A percentile compares a stretch with the other conserved stretches of the same genome.
Conservation (phyloP, 1,140 invertebrate genomes). For the Dendrolimus kikuchii region DNA sequence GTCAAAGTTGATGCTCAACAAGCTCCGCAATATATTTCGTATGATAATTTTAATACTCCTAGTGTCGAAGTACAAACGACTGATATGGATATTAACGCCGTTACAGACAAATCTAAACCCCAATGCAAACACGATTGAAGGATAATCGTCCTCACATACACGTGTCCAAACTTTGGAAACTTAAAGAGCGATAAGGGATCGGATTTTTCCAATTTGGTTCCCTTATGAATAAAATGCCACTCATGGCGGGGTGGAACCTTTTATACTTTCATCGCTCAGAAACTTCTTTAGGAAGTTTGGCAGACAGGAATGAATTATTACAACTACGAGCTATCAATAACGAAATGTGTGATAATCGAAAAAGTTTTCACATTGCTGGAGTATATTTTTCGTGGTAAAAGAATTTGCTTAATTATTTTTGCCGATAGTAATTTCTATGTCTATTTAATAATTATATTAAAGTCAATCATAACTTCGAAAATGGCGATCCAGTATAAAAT, state of each 20-base stretch:
- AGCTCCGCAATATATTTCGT: constrained; percentile 73
- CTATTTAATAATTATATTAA: too few species aligned
- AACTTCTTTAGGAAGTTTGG: constrained; percentile 35
- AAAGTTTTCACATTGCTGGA: constrained; percentile 23
- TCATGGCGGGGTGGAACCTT: constrained; percentile 24
- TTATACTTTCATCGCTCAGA: constrained; percentile 28
- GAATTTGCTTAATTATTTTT: background rate
- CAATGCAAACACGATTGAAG: constrained; percentile 22
- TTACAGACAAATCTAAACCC: constrained; percentile 50
- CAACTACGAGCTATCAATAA: constrained; percentile 41
- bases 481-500: too few species aligned
- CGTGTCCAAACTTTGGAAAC: constrained; percentile 2
- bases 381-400: constrained; percentile 10
- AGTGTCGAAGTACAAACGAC: constrained; percentile 62
- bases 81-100: constrained; percentile 61
- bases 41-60: constrained; percentile 58
- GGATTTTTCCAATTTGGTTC: constrained; percentile 28
- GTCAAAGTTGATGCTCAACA: constrained; percentile 79
- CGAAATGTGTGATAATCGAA: constrained; percentile 45
- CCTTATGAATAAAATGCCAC: constrained; percentile 29
- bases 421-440: background rate
- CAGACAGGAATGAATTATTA: constrained; percentile 43
- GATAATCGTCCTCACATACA: constrained; percentile 1
- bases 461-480: too few species aligned
- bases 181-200: constrained; percentile 16